phyloP scores from a whole-genome alignment of 2,888 invertebrate genomes.

The Hesperia comma region DNA sequence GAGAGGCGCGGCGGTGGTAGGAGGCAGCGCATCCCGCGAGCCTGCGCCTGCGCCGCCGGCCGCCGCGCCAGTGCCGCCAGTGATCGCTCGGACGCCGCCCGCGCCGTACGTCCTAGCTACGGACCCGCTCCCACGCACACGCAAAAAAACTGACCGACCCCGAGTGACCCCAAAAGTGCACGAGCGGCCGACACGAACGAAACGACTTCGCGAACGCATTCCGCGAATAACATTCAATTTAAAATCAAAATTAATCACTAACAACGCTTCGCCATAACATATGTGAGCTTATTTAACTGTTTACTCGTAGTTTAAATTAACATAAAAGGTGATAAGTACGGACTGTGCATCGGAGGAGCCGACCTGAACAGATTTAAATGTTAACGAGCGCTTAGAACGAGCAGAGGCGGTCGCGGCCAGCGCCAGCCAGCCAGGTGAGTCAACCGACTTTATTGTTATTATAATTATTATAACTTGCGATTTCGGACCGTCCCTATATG shows the following conservation, averaged over 20 bases:
- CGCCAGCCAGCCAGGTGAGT: slow-evolving; percentile 63
- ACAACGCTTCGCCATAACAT: slow-evolving; percentile 66
- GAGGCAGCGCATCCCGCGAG: slow-evolving; percentile 38
- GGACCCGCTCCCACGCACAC: slow-evolving; percentile 53
- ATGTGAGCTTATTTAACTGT: slow-evolving; percentile 69
- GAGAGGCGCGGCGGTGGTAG: slow-evolving; percentile 43
- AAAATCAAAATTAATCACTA: slow-evolving; percentile 49
- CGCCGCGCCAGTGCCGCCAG: slow-evolving; percentile 48
- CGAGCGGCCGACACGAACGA: slow-evolving; percentile 74
- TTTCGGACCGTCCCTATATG: slow-evolving; percentile 12
- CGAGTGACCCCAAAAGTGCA: slow-evolving; percentile 74
- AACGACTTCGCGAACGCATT: slow-evolving; percentile 58
- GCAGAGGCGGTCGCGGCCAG: slow-evolving; percentile 48
- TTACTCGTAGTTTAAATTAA: slow-evolving; percentile 56
- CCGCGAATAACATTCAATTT: slow-evolving; percentile 56
- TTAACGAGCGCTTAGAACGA: slow-evolving; percentile 53
- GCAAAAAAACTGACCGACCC: slow-evolving; percentile 64
- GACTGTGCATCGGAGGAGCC: slow-evolving; percentile 61
- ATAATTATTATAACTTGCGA: slow-evolving; percentile 34
- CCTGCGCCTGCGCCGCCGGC: slow-evolving; percentile 27
- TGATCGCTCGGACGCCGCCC: slow-evolving; percentile 72
- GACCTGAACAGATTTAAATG: slow-evolving; percentile 52
- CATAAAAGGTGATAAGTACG: slow-evolving; percentile 63
- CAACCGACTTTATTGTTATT: slow-evolving; percentile 36
- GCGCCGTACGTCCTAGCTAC: slow-evolving; percentile 56